These are phyloP conservation scores for Platerodrilus igneus DNA, from an alignment of 2,888 invertebrate genomes.

Conservation along the genomic window DNA sequence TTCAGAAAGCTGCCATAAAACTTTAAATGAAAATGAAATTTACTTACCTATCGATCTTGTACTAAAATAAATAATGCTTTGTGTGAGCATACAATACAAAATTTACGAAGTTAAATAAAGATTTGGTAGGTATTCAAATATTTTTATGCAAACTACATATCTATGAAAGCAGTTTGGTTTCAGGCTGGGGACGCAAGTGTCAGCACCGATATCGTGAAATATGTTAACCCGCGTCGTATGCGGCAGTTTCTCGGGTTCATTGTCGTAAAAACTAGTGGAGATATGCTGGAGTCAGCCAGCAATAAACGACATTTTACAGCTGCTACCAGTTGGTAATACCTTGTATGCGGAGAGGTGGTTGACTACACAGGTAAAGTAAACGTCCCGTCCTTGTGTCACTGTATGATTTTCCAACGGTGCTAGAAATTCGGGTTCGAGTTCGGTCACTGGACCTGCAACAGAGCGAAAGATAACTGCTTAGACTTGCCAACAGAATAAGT, in stretches of 20 bases:
- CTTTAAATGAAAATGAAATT: too few species aligned
- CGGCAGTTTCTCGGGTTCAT: constrained; percentile 32
- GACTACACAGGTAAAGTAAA: constrained; percentile 85
- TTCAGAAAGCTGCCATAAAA: too few species aligned
- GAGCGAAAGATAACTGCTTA: constrained; percentile 40
- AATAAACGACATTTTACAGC: constrained; percentile 30
- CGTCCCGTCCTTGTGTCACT: constrained; percentile 81
- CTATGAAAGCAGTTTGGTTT: constrained; percentile 30
- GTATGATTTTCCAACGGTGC: constrained; percentile 82
- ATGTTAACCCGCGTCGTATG: constrained; percentile 37
- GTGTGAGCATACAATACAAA: too few species aligned
- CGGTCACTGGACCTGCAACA: constrained; percentile 65
- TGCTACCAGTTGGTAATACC: constrained; percentile 52
- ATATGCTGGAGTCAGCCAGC: constrained; percentile 36
- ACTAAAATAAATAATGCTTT: too few species aligned
- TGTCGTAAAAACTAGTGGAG: constrained; percentile 35
- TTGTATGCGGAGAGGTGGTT: constrained; percentile 83
- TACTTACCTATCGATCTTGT: too few species aligned
- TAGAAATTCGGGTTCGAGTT: constrained; percentile 74
- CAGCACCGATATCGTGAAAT: constrained; percentile 40
- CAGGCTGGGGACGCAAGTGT: constrained; percentile 35
- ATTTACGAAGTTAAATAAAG: too few species aligned
- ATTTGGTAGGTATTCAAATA: too few species aligned
- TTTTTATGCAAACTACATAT: constrained; percentile 30
- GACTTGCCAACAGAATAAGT: constrained; percentile 44